Evolutionary conservation across 2,888 invertebrate species (phyloP), one percentile per base, ranked within the genome.

Genomic region (Xestoiulus laeticollis): DNA sequence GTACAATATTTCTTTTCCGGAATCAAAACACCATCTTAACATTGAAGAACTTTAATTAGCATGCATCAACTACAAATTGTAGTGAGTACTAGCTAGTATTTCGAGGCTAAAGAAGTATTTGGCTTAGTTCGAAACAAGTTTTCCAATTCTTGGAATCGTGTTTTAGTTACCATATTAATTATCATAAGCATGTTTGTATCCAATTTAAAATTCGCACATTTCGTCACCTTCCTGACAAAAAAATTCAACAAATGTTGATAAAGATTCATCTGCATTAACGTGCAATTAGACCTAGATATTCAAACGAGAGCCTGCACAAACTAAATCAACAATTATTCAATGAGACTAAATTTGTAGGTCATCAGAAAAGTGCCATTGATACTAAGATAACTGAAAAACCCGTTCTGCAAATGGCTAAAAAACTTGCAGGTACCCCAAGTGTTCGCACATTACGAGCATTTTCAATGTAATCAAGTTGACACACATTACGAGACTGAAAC

Each of bases 401-500:
- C 16, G 78, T 78, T 78, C 30, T 12, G 30, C 2, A 12, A 4
- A 32, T 26, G 30, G 30, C 26, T 26, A 12, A 68, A 38, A 68
- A 68, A 68, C 68, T 78, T 30, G 78, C 78, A 30, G 30, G 4
- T 30, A 78, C 78, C 10, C 78, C 14, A 32, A 78, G 12, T 78
- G 30, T 78, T 78, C 30, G 78, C 78, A 78, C 30, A 30, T 78
- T 78, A 78, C 78, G 78, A 30, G 78, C 78, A 78, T 78, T 78
- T 78, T 30, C 78, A 78, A 30, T 10, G 30, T 30, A 30, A 78
- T 30, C 78, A 26, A 78, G 78, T 78, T 78, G 78, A 78, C 78
- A 78, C 30, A 78, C 78, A 78, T 78, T 78, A 30, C 78, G 30
- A 78, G 78, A 26, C 10, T 78, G 30, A 30, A 78, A 78, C 78